A percentile compares a stretch with the other conserved stretches of the same genome.
phyloP scores from a whole-genome alignment of 2,113 vertebrate species.

The Merops nubicus region DNA sequence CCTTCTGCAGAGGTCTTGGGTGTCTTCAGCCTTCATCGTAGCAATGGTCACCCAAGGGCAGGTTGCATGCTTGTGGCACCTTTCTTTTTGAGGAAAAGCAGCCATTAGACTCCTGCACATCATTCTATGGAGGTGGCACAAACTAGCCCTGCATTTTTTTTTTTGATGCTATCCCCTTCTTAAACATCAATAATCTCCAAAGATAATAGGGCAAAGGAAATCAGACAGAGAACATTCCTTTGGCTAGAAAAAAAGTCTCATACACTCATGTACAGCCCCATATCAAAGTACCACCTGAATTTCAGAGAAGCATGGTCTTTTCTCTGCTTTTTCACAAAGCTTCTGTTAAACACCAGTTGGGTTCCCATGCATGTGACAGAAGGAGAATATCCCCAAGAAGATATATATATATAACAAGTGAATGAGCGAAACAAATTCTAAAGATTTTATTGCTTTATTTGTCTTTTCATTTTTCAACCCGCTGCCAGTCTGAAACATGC shows the following conservation, averaged over 20 bases:
- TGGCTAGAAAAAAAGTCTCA: neutral
- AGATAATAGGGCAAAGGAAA: conserved; percentile 11
- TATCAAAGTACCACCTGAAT: neutral
- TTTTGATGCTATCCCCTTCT: neutral
- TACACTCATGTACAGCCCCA: neutral
- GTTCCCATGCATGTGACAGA: neutral
- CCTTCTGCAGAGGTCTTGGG: neutral
- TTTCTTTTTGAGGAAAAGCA: neutral
- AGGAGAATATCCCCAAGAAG: neutral
- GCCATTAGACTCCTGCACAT: neutral
- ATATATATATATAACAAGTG: neutral
- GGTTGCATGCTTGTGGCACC: neutral
- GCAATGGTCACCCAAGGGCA: neutral
- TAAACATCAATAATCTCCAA: conserved; percentile 24
- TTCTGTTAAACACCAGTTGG: neutral
- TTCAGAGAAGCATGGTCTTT: neutral
- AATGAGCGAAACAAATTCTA: neutral
- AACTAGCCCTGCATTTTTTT: neutral
- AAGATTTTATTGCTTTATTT: neutral
- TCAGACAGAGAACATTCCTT: neutral
- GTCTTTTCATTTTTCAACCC: conserved; percentile 13
- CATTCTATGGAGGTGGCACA: neutral
- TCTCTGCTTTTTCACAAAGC: neutral
- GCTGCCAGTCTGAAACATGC: conserved; percentile 41
- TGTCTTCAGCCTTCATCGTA: neutral